Evolutionary conservation across 2,888 invertebrate genomes (phyloP).

Genomic region (Scrobipalpa atriplicella): DNA sequence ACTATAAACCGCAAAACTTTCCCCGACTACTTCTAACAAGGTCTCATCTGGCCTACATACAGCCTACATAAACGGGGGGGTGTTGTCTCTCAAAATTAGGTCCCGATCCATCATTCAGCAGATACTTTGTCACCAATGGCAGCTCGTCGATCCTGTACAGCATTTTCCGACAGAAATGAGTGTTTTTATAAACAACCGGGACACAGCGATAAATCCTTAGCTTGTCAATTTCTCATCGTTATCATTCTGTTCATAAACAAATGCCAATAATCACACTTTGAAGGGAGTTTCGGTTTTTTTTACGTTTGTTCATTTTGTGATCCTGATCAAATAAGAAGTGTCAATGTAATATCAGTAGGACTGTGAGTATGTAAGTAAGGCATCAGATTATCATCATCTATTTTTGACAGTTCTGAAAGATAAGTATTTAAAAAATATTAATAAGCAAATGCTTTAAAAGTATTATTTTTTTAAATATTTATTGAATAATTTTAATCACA

Average conservation of each 20-base stretch:
- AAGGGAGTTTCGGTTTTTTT: too few species aligned
- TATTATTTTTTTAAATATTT: too few species aligned
- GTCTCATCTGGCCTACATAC: neutral
- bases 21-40: neutral
- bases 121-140: slow-evolving; percentile 13
- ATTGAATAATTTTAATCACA: too few species aligned
- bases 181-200: slow-evolving; percentile 1
- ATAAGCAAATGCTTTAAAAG: too few species aligned
- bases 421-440: too few species aligned
- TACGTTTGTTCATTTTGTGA: too few species aligned
- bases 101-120: neutral
- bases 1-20: neutral
- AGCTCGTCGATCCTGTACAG: slow-evolving; percentile 13
- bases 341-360: too few species aligned
- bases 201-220: neutral
- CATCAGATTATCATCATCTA: too few species aligned
- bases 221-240: neutral
- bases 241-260: neutral
- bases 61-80: neutral
- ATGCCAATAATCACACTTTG: neutral
- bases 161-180: slow-evolving; percentile 8
- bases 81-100: slow-evolving; percentile 6
- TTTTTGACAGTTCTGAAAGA: too few species aligned
- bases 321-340: too few species aligned
- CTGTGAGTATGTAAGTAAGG: too few species aligned